Evolutionary conservation across 1,140 invertebrate species (phyloP).

Genomic region (Trissolcus basalis): DNA sequence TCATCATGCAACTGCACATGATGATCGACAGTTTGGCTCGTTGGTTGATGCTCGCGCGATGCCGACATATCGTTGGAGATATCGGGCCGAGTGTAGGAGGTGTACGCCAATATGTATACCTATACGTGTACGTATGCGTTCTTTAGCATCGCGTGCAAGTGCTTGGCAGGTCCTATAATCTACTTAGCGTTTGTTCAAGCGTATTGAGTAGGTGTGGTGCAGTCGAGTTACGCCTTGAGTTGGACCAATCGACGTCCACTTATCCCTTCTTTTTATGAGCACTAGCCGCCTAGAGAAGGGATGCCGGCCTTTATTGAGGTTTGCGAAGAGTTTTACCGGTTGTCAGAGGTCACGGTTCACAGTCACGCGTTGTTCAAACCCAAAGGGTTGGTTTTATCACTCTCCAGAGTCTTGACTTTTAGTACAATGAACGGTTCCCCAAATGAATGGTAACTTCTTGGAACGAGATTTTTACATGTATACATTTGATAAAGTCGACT

Average conservation of each 20-base stretch:
- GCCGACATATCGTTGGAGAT: constrained; percentile 54
- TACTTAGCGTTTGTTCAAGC: constrained; percentile 49
- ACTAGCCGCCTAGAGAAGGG: constrained; percentile 44
- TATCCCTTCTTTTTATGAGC: constrained; percentile 51
- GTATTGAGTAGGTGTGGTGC: constrained; percentile 56
- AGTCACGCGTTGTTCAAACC: constrained; percentile 26
- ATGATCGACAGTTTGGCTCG: constrained; percentile 35
- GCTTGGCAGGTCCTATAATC: constrained; percentile 52
- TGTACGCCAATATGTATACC: constrained; percentile 19
- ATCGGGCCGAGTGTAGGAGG: constrained; percentile 19
- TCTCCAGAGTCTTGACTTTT: too few species aligned
- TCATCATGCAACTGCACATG: constrained; percentile 29
- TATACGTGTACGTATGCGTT: constrained; percentile 20
- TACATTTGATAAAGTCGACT: too few species aligned
- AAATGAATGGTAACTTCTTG: too few species aligned
- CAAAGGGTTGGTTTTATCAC: background rate
- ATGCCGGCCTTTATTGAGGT: constrained; percentile 31
- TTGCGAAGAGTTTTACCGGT: constrained; percentile 20
- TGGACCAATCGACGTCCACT: constrained; percentile 52
- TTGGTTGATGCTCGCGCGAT: constrained; percentile 55
- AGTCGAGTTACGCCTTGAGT: constrained; percentile 52
- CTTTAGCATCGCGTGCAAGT: constrained; percentile 56
- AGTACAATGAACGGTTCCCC: too few species aligned
- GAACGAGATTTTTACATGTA: background rate
- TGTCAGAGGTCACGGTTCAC: constrained; percentile 43